Evolutionary conservation across 2,797 vertebrate species (phyloP).

Genomic region (Sylvilagus floridanus): DNA sequence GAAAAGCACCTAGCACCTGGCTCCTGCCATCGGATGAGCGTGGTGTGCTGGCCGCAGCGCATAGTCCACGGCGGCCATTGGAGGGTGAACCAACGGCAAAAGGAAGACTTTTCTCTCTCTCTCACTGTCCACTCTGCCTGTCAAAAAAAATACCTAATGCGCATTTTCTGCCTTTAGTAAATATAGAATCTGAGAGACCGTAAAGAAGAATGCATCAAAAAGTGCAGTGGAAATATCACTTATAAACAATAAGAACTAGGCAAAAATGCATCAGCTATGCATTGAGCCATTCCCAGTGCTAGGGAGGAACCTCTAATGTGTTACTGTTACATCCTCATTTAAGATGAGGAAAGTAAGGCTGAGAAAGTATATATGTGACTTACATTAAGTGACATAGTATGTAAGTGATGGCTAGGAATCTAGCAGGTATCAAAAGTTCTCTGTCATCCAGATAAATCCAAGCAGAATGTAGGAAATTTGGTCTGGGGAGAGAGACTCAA

Average conservation of each 20-base stretch:
- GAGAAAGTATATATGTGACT: not conserved
- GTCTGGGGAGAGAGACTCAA: not conserved
- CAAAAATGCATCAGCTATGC: not conserved
- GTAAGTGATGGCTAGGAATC: not conserved
- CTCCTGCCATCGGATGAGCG: too few relatives aligned
- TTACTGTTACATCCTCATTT: not conserved
- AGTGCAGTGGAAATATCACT: not conserved
- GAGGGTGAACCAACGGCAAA: too few relatives aligned
- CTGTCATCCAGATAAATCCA: not conserved
- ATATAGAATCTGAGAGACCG: not conserved
- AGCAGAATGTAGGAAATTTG: not conserved
- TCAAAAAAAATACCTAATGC: not conserved
- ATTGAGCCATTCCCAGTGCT: not conserved
- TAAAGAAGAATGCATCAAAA: not conserved
- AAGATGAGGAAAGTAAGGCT: not conserved
- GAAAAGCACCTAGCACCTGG: too few relatives aligned
- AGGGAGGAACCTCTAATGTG: not conserved
- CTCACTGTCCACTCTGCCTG: too few relatives aligned
- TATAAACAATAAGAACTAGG: not conserved
- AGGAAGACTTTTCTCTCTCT: too few relatives aligned
- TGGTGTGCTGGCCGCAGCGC: too few relatives aligned
- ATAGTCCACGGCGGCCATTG: too few relatives aligned
- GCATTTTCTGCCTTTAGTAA: not conserved
- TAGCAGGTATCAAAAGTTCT: not conserved
- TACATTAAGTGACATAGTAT: not conserved